Evolutionary conservation across 2,797 vertebrate species (phyloP).

Genomic region (Neosalanx taihuensis): DNA sequence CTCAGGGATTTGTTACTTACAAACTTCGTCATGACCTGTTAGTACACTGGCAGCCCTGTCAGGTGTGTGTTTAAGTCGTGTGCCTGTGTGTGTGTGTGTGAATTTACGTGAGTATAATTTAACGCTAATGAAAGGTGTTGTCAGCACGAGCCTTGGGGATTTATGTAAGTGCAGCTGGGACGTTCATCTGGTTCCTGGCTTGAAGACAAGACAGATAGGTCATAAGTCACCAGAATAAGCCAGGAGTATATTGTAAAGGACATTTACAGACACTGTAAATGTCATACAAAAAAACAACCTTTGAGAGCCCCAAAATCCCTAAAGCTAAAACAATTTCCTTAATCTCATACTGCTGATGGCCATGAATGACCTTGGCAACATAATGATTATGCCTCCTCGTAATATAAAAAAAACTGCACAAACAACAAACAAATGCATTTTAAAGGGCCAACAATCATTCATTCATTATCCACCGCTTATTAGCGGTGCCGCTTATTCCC

Average conservation of each 20-base stretch:
- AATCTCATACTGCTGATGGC: not conserved
- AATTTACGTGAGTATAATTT: conserved; percentile 56
- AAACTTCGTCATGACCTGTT: not conserved
- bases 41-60: not conserved
- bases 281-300: not conserved
- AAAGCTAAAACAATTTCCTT: not conserved
- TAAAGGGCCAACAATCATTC: no score
- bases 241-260: not conserved
- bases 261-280: not conserved
- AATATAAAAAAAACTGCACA: no score
- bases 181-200: conserved; percentile 44
- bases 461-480: no score
- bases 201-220: conserved; percentile 50
- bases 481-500: no score
- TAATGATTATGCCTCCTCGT: no score
- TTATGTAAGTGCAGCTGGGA: conserved; percentile 64
- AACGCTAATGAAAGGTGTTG: conserved; percentile 69
- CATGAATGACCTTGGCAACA: not conserved
- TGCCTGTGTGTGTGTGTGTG: not conserved
- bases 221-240: conserved; percentile 36
- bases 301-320: not conserved
- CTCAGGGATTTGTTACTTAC: not conserved
- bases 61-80: conserved; percentile 17
- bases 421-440: no score
- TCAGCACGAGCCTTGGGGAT: conserved; percentile 63